Evolutionary conservation across 2,113 vertebrate species (phyloP).

Genomic region (Eulemur rufifrons): DNA sequence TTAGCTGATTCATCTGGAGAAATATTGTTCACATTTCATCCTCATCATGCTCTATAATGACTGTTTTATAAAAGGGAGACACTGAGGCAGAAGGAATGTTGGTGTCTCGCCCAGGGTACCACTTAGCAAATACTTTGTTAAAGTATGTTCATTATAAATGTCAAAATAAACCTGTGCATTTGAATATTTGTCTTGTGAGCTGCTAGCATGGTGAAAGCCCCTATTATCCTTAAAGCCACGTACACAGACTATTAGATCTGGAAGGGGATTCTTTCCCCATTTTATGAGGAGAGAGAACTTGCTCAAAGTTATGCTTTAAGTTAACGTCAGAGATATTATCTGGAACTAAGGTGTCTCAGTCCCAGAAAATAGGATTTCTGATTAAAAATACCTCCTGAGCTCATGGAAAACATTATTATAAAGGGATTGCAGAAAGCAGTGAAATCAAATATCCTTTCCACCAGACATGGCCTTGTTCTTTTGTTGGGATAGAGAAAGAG

Average conservation of each 20-base stretch:
- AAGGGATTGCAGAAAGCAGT: neutral
- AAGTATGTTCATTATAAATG: neutral
- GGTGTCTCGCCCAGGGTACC: neutral
- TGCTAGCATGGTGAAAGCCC: neutral
- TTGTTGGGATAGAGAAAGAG: neutral
- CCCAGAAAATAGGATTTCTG: constrained; percentile 29
- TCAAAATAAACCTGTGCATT: neutral
- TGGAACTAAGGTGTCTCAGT: neutral
- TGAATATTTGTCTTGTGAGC: neutral
- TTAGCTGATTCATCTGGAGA: neutral
- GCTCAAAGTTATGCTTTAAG: neutral
- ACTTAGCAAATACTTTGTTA: neutral
- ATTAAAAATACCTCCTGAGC: neutral
- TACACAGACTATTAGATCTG: neutral
- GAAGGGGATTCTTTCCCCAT: neutral
- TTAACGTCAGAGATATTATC: neutral
- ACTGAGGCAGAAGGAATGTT: neutral
- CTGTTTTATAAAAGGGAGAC: neutral
- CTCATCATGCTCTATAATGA: neutral
- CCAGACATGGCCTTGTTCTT: neutral
- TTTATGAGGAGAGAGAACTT: neutral
- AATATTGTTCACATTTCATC: neutral
- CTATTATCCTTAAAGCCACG: neutral
- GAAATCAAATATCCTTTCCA: neutral
- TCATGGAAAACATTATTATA: constrained; percentile 21